phyloP scores from a whole-genome alignment of 2,797 vertebrate species.

The Eidolon dupreanum region DNA sequence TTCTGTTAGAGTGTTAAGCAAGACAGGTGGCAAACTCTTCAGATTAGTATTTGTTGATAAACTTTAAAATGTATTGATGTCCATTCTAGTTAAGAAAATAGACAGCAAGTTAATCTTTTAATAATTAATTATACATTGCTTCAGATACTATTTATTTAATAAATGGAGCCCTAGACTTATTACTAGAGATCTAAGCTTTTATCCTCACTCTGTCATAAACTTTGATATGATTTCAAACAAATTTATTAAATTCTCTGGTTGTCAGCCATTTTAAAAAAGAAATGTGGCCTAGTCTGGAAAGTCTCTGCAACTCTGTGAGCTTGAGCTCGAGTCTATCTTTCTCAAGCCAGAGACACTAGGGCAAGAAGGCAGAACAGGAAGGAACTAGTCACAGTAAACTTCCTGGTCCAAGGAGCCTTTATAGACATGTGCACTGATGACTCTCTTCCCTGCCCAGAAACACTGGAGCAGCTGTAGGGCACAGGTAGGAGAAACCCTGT shows the following conservation, averaged over 20 bases:
- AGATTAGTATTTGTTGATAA: conserved; percentile 14
- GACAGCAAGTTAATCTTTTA: not conserved
- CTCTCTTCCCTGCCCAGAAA: not conserved
- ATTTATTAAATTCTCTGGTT: not conserved
- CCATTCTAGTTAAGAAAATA: not conserved
- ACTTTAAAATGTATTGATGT: not conserved
- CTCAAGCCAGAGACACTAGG: not conserved
- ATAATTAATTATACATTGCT: conserved; percentile 1
- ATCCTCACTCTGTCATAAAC: not conserved
- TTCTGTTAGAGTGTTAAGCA: not conserved
- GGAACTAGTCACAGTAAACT: not conserved
- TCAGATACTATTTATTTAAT: not conserved
- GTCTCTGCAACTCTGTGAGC: not conserved
- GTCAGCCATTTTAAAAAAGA: not conserved
- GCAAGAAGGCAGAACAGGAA: not conserved
- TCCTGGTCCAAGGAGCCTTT: not conserved
- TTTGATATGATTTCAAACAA: not conserved
- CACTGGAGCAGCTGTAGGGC: not conserved
- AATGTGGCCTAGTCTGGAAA: not conserved
- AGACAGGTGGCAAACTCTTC: not conserved
- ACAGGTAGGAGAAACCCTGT: not conserved
- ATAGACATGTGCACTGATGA: not conserved
- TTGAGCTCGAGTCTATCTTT: not conserved
- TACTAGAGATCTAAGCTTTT: not conserved
- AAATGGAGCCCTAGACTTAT: not conserved